Percentiles rank a stretch among this genome's conserved stretches.
Evolutionary conservation across 2,797 vertebrate genomes (phyloP).

Genomic region (Crax fasciolata): DNA sequence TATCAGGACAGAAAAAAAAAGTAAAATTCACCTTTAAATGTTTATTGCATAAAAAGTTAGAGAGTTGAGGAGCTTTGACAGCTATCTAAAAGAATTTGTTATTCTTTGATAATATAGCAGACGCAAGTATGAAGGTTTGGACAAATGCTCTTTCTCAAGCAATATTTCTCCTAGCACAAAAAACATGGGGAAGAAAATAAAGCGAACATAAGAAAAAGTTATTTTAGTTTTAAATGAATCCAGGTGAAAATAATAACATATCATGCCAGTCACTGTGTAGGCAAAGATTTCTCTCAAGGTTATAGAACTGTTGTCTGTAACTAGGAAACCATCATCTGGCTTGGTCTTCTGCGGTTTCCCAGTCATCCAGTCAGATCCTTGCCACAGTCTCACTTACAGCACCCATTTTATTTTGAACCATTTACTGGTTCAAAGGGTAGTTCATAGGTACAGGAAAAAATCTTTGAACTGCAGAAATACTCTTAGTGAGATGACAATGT

Average conservation of each 20-base stretch:
- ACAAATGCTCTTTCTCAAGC: conserved; percentile 2
- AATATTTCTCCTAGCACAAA: neutral
- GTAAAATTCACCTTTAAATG: neutral
- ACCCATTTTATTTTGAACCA: conserved; percentile 50
- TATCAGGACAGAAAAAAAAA: neutral
- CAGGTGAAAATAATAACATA: neutral
- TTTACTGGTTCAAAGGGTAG: conserved; percentile 59
- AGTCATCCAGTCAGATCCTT: conserved; percentile 19
- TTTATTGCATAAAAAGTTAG: neutral
- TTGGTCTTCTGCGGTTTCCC: conserved; percentile 38
- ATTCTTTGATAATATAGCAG: neutral
- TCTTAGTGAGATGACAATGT: conserved; percentile 7
- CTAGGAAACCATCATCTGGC: conserved; percentile 15
- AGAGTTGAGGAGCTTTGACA: neutral
- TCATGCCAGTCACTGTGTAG: neutral
- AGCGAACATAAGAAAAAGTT: neutral
- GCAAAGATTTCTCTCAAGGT: conserved; percentile 29
- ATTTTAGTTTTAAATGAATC: conserved; percentile 19
- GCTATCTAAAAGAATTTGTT: neutral
- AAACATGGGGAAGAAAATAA: neutral
- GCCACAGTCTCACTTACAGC: conserved; percentile 27
- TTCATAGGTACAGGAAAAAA: conserved; percentile 33
- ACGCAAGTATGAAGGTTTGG: neutral
- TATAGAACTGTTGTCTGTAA: conserved; percentile 7
- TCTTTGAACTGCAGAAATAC: conserved; percentile 17